phyloP scores from a whole-genome alignment of 2,797 vertebrate species.

The Dromococcyx pavoninus region DNA sequence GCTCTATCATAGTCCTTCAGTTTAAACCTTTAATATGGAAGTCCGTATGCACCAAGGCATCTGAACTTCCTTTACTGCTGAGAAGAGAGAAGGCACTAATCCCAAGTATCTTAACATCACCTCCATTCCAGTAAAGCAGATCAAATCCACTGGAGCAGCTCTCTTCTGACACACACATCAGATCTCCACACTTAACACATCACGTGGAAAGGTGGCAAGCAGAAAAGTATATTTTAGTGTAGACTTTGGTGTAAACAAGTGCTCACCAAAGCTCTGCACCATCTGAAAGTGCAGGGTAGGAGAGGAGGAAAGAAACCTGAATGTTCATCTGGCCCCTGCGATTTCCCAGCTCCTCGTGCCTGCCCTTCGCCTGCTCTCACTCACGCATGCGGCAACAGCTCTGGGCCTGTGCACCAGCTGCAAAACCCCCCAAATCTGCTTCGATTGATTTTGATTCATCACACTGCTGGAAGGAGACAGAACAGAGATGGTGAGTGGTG shows the following conservation, averaged over 20 bases:
- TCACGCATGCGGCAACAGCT: fast-evolving
- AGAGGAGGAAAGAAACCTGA: neutral
- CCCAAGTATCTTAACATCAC: neutral
- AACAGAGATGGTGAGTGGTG: neutral
- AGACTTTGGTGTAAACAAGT: too few relatives aligned
- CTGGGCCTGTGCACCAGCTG: neutral
- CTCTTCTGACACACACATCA: fast-evolving
- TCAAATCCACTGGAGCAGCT: fast-evolving
- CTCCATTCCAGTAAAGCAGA: neutral
- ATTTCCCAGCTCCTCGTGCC: neutral
- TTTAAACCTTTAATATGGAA: neutral
- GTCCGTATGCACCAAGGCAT: neutral
- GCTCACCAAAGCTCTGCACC: too few relatives aligned
- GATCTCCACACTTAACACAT: neutral
- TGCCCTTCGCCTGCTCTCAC: neutral
- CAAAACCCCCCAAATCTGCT: fast-evolving
- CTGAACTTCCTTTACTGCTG: neutral
- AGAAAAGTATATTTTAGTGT: neutral
- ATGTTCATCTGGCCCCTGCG: fast-evolving
- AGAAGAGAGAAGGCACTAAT: neutral
- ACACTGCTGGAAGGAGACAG: neutral
- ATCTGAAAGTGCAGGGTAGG: neutral
- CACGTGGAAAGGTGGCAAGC: fast-evolving
- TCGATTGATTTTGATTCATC: neutral
- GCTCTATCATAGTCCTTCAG: fast-evolving